A percentile compares a stretch with the other conserved stretches of the same genome.
These are phyloP conservation scores for Taeniopygia guttata DNA, from an alignment of 2,797 vertebrate species.

Conservation along the genomic window DNA sequence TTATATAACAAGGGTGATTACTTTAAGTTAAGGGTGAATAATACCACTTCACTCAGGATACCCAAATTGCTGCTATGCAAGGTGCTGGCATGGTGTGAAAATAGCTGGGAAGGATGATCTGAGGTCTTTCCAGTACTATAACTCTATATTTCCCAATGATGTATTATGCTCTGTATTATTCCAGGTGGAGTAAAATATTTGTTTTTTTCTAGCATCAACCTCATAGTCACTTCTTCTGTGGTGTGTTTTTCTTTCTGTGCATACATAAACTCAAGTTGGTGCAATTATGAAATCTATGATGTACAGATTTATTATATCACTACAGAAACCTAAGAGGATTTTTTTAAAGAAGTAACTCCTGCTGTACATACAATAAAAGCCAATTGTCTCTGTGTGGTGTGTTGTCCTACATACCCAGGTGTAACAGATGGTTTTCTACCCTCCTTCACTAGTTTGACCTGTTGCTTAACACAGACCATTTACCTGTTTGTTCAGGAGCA, in stretches of 20 bases:
- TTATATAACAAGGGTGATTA: not conserved
- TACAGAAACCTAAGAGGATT: not conserved
- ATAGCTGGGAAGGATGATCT: not conserved
- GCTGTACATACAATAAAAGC: conserved; percentile 35
- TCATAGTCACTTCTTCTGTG: not conserved
- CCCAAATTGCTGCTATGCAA: not conserved
- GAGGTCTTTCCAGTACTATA: not conserved
- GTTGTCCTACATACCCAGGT: not conserved
- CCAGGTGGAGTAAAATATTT: not conserved
- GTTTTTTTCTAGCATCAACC: not conserved
- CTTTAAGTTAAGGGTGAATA: not conserved
- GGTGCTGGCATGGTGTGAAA: not conserved
- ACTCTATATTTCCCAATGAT: not conserved
- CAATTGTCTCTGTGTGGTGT: not conserved
- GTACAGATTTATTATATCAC: conserved; percentile 14
- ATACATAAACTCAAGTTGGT: not conserved
- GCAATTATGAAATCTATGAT: not conserved
- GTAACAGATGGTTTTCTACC: not conserved
- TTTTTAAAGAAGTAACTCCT: conserved; percentile 38
- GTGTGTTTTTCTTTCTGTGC: not conserved
- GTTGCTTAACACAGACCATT: not conserved
- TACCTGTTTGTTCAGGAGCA: not conserved
- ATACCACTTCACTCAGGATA: not conserved
- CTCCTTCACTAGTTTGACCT: not conserved
- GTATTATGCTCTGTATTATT: not conserved